These are phyloP conservation scores for Ianthella basta DNA, from an alignment of 37 sponge, comb jelly and placozoan species.

Conservation along the genomic window DNA sequence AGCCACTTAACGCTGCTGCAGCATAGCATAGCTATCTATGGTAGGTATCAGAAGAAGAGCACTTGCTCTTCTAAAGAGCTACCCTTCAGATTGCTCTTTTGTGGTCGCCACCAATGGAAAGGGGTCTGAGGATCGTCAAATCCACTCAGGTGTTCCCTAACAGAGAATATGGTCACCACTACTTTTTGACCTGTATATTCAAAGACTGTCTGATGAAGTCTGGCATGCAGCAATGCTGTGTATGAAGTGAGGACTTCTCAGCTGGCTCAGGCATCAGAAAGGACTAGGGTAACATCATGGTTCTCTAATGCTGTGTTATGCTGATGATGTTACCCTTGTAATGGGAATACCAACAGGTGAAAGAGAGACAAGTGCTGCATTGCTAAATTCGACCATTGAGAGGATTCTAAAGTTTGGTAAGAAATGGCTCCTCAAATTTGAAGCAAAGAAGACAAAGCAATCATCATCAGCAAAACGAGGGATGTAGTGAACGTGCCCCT, in stretches of 20 bases:
- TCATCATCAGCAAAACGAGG: constrained; percentile 5
- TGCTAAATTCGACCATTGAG: constrained; percentile 25
- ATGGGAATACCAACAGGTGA: constrained; percentile 35
- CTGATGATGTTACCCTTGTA: constrained; percentile 6
- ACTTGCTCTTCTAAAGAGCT: background rate
- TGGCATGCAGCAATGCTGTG: background rate
- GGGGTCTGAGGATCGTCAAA: background rate
- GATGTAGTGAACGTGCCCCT: background rate
- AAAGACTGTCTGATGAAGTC: background rate
- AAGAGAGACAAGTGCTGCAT: constrained; percentile 16
- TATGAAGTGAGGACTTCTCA: no score
- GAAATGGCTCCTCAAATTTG: constrained; percentile 29
- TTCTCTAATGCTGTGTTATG: constrained; percentile 15
- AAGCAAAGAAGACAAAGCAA: constrained; percentile 29
- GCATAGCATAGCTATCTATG: background rate
- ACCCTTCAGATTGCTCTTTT: background rate
- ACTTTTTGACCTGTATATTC: constrained; percentile 9
- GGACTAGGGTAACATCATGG: no score
- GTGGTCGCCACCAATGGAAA: constrained; percentile 2
- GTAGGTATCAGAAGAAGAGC: constrained; percentile 5
- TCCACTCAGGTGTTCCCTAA: constrained; percentile 24
- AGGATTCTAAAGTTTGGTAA: constrained; percentile 5
- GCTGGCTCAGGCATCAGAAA: no score
- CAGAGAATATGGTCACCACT: constrained; percentile 25
- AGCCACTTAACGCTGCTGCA: no score